Conservation (phyloP, 2,113 vertebrate genomes). For the western clawed frog (Xenopus tropicalis) region UCB_Xtro_10.0 CM004444.2:136781001-136781500, state of each 20-base stretch:
- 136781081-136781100: conserved; percentile 53
- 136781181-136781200: conserved; percentile 45
- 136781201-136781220: conserved; percentile 35
- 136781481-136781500: too few relatives aligned
- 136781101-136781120: conserved; percentile 47
- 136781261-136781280: too few relatives aligned
- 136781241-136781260: conserved; percentile 11
- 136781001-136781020: conserved; percentile 39
- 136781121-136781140: conserved; percentile 41
- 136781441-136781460: too few relatives aligned
- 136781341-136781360: too few relatives aligned
- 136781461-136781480: too few relatives aligned
- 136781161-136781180: conserved; percentile 43
- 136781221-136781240: conserved; percentile 37
- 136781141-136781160: conserved; percentile 44
- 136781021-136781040: conserved; percentile 43
- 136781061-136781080: conserved; percentile 47
- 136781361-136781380: too few relatives aligned
- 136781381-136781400: too few relatives aligned
- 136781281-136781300: too few relatives aligned
- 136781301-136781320: too few relatives aligned
- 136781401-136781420: too few relatives aligned
- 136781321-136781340: too few relatives aligned
- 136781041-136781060: conserved; percentile 46
- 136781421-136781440: too few relatives aligned